Evolutionary conservation across 2,888 invertebrate genomes (phyloP).

Genomic region (Apamea sordens): DNA sequence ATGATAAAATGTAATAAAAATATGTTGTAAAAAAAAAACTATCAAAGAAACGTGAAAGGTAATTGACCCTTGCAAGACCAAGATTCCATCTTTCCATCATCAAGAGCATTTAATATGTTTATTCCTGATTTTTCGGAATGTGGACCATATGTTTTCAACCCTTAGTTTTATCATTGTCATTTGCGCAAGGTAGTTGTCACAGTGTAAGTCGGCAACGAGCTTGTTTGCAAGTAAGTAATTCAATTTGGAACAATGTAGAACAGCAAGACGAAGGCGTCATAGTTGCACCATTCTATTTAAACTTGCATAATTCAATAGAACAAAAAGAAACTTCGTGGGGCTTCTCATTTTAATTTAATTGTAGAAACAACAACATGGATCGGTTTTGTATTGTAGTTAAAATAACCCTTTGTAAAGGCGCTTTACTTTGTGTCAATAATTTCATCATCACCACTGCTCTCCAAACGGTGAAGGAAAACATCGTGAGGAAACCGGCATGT

Average conservation of each 20-base stretch:
- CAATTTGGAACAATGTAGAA: constrained; percentile 55
- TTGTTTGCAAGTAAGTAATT: constrained; percentile 53
- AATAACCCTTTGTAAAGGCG: neutral
- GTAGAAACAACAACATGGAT: constrained; percentile 30
- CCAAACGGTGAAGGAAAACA: too few relatives aligned
- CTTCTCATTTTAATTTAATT: constrained; percentile 62
- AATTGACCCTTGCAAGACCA: too few relatives aligned
- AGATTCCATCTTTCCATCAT: too few relatives aligned
- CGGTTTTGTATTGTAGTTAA: neutral
- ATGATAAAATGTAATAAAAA: too few relatives aligned
- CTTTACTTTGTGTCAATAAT: too few relatives aligned
- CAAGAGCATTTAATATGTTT: neutral
- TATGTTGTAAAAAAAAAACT: neutral
- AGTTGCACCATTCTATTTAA: constrained; percentile 51
- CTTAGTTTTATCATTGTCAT: neutral
- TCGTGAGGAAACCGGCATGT: too few relatives aligned
- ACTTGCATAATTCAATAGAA: constrained; percentile 61
- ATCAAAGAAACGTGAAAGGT: too few relatives aligned
- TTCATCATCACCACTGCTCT: too few relatives aligned
- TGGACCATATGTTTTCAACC: neutral
- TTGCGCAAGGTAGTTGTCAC: constrained; percentile 12
- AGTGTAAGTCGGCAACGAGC: constrained; percentile 19
- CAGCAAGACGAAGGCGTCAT: constrained; percentile 34
- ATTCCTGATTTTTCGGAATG: neutral
- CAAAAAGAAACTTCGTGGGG: constrained; percentile 50